Base-by-base conservation (phyloP, 2,113 vertebrate genomes). In the Pollachius pollachius region DNA sequence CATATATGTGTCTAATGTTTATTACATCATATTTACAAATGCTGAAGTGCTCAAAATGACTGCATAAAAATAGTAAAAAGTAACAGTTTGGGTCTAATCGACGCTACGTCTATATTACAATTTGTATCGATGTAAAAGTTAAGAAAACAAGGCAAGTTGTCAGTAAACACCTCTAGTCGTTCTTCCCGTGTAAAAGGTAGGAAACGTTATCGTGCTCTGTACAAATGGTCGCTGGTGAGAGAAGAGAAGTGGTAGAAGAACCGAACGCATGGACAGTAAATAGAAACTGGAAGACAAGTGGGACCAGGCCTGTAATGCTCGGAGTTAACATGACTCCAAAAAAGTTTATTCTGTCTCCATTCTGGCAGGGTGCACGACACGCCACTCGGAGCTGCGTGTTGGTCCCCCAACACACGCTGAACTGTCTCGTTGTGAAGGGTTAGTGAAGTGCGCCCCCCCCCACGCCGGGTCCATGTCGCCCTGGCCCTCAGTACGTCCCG, bases 401-500 rank as follows among this genome's bases (percentile, higher is more conserved):
- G 90, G 54, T 57, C 89, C 89, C 86, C 77, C 74, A 76, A 79
- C 77, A 75, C 72, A 54, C 16, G 21, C 9, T 19, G 34, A 72
- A 73, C 70, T 66, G 78, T 82, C 77, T 67, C 70, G 65, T 15
- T 13, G 37, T 48, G 41, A 48, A 48, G 41, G 8, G 41, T 23
- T 23, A 23, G 23, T 23, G 23, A 23, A 23, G 23, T 23, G 23
- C 23, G 3, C 23, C 1, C 69, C 67, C 58, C n/a, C 11, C 9
- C 23, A 3, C 11, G 25, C 48, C 41, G 34, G 15, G 57, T 30
- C 71, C 12, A 58, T 25, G 25, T 63, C 41, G 37, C n/a, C 60
- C 61, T 37, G 56, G 17, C 57, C 67, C 85, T 94, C 94, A 98
- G 90, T 94, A 98, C 34, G 95, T 94, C 74, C 98, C 96, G 90